These are phyloP conservation scores for Thomomys bottae DNA, from an alignment of 2,113 vertebrate genomes.

Conservation along the genomic window DNA sequence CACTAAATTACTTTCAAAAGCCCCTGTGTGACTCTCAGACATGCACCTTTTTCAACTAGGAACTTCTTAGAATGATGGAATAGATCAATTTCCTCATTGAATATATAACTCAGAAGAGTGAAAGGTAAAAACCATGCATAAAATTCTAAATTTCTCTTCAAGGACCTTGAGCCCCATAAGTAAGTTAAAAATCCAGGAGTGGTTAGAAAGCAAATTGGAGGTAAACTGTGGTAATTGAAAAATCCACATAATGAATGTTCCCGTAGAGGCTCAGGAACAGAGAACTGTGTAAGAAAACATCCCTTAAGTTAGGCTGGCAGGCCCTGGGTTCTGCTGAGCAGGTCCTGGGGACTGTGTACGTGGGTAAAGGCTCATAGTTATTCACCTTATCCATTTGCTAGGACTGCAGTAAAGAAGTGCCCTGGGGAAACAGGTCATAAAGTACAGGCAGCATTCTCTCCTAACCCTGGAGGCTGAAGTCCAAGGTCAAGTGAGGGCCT, in stretches of 20 bases:
- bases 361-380: neutral
- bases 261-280: neutral
- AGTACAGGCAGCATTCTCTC: neutral
- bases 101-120: neutral
- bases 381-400: neutral
- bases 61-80: neutral
- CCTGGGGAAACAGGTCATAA: too few species aligned
- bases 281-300: neutral
- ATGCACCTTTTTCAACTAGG: neutral
- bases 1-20: neutral
- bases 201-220: slow-evolving; percentile 30
- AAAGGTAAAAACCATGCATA: neutral
- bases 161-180: neutral
- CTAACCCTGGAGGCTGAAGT: neutral
- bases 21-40: neutral
- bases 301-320: neutral
- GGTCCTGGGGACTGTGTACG: neutral
- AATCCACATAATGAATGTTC: neutral
- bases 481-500: neutral
- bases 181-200: neutral
- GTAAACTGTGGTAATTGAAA: neutral
- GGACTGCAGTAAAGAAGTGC: neutral
- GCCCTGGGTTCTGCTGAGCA: accelerated
- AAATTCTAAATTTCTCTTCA: neutral
- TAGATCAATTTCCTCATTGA: neutral